Evolutionary conservation across 2,888 invertebrate species (phyloP), one percentile per base, ranked within the genome.

Genomic region (Heliconius cydno): DNA sequence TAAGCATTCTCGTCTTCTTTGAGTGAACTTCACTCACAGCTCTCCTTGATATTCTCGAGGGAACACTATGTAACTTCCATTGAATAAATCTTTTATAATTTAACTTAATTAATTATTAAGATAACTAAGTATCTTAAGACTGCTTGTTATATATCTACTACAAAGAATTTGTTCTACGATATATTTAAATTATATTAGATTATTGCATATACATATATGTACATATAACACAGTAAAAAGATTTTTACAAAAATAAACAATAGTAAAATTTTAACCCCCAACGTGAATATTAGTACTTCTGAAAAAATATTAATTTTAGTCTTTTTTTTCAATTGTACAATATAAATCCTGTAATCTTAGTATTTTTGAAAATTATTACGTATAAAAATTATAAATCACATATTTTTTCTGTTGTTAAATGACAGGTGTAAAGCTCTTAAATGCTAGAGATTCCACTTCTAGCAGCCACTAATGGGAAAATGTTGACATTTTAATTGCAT

Each of bases 21-120:
- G 81, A 81, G 77, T 77, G 65, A 80, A 79, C 76, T 79, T 82
- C 82, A 81, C 81, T 82, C 80, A 52, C 80, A 79, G 81, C 34
- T 70, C 77, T 70, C 25, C 81, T 80, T 81, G 79, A 76, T 68
- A 80, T 80, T 80, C 74, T 80, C 68, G 79, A 77, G 65, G 74
- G 46, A 73, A 60, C 73, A 79, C 70, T 60, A 41, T 78, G 34
- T 65, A 67, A 78, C 52, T 76, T 52, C 6, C 46, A 63, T 38
- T 65, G 41, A 75, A 65, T 65, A 74, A 25, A 28, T 73, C 72
- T 57, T 60, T 52, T 22, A 52, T 22, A 52, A 52, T 19, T 52
- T 52, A 19, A 52, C 52, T 52, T 2, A 52, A 52, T 52, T 52
- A 2, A 52, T 52, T 52, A 46, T 46, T 46, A 46, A 46, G 46